Evolutionary conservation across 2,113 vertebrate species (phyloP), one percentile per base, ranked within the genome.

Genomic region (Archocentrus centrarchus): DNA sequence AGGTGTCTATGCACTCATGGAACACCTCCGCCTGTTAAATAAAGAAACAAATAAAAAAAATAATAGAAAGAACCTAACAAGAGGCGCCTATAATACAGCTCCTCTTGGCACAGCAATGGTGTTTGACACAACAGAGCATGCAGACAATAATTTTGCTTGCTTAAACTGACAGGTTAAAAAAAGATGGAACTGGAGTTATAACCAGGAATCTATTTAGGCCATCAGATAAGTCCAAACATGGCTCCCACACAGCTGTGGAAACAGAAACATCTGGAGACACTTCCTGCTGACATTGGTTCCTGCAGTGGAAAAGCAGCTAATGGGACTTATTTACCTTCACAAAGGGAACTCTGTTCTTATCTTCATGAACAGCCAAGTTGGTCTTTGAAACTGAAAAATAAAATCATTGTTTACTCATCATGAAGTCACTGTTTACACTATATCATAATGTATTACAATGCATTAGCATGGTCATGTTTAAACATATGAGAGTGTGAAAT

Each of bases 331-430:
- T 2, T 81, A 98, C 98, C 97, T 99, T 99, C 27, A 99, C 98
- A 39, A 96, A 99, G 2, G 98, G 98, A 18, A 99, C 97, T 2
- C 97, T 94, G 94, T 99, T 98, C 93, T 97, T 98, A 91, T 98
- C 97, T 92, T 98, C 98, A 0, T 99, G 98, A 58, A 98, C 98
- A 0, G 97, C 95, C 60, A 98, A 93, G 90, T 98, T 99, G 53
- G 97, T 99, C 93, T 99, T 99, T 44, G 97, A 97, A 92, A 99
- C 97, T 99, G 79, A 83, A 89, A 89, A 37, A 84, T 5, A 2
- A 89, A 77, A 70, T 60, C 7, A 18, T 6, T 13, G 1, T 5
- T 73, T 17, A 53, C 10, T 5, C 58, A 3, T 7, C 8, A 10
- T 20, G 4, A 18, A 47, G 47, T 17, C 5, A 50, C 3, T 50